A percentile compares a stretch with the other conserved stretches of the same genome.
Evolutionary conservation across 2,888 invertebrate species (phyloP).

Genomic region (Synanthedon tipuliformis): DNA sequence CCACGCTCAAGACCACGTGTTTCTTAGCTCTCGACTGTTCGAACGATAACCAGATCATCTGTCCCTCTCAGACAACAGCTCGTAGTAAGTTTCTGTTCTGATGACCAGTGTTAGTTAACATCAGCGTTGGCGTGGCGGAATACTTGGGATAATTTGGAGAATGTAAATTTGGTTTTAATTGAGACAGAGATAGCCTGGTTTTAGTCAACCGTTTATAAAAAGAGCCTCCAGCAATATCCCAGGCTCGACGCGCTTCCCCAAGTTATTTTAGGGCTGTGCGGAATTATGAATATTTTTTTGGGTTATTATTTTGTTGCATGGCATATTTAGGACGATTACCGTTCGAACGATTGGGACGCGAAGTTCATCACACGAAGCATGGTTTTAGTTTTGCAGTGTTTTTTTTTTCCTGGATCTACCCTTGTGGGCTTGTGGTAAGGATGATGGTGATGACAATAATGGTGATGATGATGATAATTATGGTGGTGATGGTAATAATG

Average conservation of each 20-base stretch:
- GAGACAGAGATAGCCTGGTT: conserved; percentile 12
- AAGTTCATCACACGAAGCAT: too few relatives aligned
- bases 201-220: conserved; percentile 14
- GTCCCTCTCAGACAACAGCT: conserved; percentile 14
- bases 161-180: not conserved
- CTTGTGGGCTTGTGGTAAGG: too few relatives aligned
- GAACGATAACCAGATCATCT: conserved; percentile 2
- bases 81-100: not conserved
- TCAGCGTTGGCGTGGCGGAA: not conserved
- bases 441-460: too few relatives aligned
- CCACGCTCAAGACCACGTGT: conserved; percentile 24
- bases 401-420: too few relatives aligned
- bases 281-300: conserved; percentile 20
- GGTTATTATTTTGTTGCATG: conserved; percentile 18
- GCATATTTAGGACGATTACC: conserved; percentile 16
- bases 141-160: not conserved
- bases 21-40: not conserved
- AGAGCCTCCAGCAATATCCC: conserved; percentile 38
- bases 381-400: too few relatives aligned
- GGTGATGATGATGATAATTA: too few relatives aligned
- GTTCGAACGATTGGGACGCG: not conserved
- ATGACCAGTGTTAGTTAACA: too few relatives aligned
- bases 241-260: conserved; percentile 26
- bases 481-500: too few relatives aligned
- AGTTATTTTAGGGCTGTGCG: conserved; percentile 14